Conservation (phyloP, 1,140 invertebrate genomes). For the Apolygus lucorum region DNA sequence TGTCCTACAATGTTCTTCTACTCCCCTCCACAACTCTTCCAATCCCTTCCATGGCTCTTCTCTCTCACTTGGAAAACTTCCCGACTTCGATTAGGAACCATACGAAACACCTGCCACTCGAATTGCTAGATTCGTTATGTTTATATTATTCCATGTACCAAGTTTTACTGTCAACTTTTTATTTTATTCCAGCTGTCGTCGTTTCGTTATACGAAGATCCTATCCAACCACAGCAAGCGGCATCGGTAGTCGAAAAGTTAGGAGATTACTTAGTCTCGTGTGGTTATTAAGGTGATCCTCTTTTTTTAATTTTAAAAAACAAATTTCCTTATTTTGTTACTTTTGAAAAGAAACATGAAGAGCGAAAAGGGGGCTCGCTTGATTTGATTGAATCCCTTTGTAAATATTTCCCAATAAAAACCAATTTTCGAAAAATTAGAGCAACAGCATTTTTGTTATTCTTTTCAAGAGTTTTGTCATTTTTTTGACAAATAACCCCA, state of each 20-base stretch:
- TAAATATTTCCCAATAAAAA: constrained; percentile 6
- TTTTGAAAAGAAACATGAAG: constrained; percentile 5
- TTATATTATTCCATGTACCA: too few species aligned
- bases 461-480: not conserved
- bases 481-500: too few species aligned
- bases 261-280: constrained; percentile 89
- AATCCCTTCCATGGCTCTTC: too few species aligned
- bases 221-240: constrained; percentile 87
- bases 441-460: not conserved
- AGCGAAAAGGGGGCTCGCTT: constrained; percentile 7
- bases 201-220: constrained; percentile 88
- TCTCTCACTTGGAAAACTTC: too few species aligned
- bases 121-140: too few species aligned
- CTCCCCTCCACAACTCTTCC: too few species aligned
- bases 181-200: constrained; percentile 65
- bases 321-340: constrained; percentile 5
- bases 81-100: too few species aligned
- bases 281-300: constrained; percentile 61
- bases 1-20: too few species aligned
- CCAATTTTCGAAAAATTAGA: not conserved
- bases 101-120: too few species aligned
- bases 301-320: constrained; percentile 4
- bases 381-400: not conserved
- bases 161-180: too few species aligned
- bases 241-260: constrained; percentile 88